Evolutionary conservation across 2,113 vertebrate genomes (phyloP).

Genomic region (Corythornis madagascariensis): DNA sequence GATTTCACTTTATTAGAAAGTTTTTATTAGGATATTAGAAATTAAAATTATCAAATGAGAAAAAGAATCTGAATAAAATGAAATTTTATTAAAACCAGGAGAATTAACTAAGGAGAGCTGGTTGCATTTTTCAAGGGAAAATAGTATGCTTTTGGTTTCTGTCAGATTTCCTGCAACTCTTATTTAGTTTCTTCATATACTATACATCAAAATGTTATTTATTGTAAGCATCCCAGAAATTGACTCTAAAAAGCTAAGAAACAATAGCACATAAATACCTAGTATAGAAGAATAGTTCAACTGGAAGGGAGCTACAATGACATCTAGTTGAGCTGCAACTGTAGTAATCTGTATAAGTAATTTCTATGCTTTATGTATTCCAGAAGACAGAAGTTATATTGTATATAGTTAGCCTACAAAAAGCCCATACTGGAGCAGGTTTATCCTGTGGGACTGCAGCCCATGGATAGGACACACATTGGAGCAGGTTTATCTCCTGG

Average conservation of each 20-base stretch:
- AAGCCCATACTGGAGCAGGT: not conserved
- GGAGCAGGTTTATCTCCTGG: not conserved
- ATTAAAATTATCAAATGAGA: not conserved
- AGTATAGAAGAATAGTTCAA: not conserved
- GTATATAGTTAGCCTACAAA: not conserved
- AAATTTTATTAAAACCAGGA: not conserved
- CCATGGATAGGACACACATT: not conserved
- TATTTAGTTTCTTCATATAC: not conserved
- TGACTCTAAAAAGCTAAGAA: not conserved
- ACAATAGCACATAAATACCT: not conserved
- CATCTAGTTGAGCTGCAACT: not conserved
- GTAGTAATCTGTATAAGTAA: not conserved
- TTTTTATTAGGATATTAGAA: not conserved
- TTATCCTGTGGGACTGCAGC: not conserved
- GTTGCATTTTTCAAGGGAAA: not conserved
- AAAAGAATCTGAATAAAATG: not conserved
- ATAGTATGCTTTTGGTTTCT: not conserved
- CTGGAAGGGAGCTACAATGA: not conserved
- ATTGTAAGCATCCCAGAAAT: not conserved
- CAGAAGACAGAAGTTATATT: not conserved
- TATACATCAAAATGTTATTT: not conserved
- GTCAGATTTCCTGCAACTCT: not conserved
- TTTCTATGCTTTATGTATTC: fast-evolving
- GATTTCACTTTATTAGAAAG: too few relatives aligned
- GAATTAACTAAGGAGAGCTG: not conserved